These are phyloP conservation scores for Habropoda laboriosa DNA, from an alignment of 1,140 invertebrate species.

Conservation along the genomic window DNA sequence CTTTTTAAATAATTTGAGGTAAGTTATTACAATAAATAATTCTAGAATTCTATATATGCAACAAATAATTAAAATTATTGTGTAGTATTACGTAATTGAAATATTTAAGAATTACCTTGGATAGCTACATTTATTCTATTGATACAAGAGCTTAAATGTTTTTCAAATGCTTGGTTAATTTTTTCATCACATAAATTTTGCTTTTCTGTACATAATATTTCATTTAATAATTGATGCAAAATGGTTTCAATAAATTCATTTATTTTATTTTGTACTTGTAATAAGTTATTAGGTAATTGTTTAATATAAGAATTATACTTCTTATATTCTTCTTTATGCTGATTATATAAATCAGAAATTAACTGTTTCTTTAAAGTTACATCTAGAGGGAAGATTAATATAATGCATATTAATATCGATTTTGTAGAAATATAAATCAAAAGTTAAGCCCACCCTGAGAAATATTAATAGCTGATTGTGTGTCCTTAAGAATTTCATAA, in stretches of 20 bases:
- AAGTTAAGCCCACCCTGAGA: constrained; percentile 24
- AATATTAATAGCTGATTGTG: constrained; percentile 28
- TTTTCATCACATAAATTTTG: constrained; percentile 30
- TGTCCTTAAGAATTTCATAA: constrained; percentile 20
- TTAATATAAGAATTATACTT: constrained; percentile 5
- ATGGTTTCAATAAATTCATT: constrained; percentile 34
- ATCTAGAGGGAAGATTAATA: constrained; percentile 5
- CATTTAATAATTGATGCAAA: constrained; percentile 8
- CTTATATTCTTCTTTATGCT: constrained; percentile 20
- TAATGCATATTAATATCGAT: not conserved
- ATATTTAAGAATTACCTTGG: constrained; percentile 51
- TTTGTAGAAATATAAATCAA: not conserved
- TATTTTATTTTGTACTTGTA: constrained; percentile 22
- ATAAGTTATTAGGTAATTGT: constrained; percentile 21
- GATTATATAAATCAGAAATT: constrained; percentile 27
- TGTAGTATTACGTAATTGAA: not conserved
- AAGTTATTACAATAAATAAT: not conserved
- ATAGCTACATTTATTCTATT: constrained; percentile 45
- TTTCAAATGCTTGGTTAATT: constrained; percentile 56
- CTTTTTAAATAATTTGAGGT: not conserved
- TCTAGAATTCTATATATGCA: not conserved
- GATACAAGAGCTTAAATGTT: constrained; percentile 54
- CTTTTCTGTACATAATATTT: not conserved
- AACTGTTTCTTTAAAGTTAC: not conserved
- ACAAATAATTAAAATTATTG: not conserved